Evolutionary conservation across 2,888 invertebrate species (phyloP), one percentile per base, ranked within the genome.

Genomic region (Tromatobia lineatoria): DNA sequence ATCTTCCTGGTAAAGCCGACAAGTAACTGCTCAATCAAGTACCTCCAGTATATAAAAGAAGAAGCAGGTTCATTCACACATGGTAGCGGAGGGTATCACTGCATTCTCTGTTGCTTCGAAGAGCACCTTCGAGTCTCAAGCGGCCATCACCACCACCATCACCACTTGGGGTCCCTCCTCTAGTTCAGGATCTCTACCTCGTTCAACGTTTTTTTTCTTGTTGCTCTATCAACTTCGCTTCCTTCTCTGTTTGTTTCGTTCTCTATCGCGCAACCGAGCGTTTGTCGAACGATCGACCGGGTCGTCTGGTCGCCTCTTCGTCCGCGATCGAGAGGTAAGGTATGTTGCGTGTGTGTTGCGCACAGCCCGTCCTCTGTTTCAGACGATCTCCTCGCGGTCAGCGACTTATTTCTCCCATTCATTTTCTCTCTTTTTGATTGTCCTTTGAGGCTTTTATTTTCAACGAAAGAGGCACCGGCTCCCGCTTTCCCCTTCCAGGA

Each of bases 301-400:
- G 18, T 42, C 67, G 52, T 78, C 64, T 70, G 13, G 52, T 57
- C 20, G 38, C 45, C 67, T 59, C 29, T 71, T 71, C 50, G 71
- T 71, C 25, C 20, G 42, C 70, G 64, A 71, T 71, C 71, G 78
- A 79, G 71, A 52, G 64, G 64, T 42, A 64, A 70, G 78, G 78
- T 79, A 71, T 79, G 78, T 70, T 52, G 78, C 78, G 61, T 64
- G 71, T 79, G 78, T 79, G 78, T 71, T 79, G 8, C 38, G 38
- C 34, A 42, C 50, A 71, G 42, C 78, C 71, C 71, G 50, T 64
- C 71, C 71, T n/a, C 50, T 50, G 38, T 38, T 50, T 7, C 52
- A 70, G 42, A 13, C 71, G 71, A 79, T 20, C 70, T 79, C 18
- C 52, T 61, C 61, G 38, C 70, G 61, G 42, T 42, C 76, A 34